Base-by-base conservation (phyloP, 2,797 vertebrate genomes). In the Tragopan temminckii region DNA sequence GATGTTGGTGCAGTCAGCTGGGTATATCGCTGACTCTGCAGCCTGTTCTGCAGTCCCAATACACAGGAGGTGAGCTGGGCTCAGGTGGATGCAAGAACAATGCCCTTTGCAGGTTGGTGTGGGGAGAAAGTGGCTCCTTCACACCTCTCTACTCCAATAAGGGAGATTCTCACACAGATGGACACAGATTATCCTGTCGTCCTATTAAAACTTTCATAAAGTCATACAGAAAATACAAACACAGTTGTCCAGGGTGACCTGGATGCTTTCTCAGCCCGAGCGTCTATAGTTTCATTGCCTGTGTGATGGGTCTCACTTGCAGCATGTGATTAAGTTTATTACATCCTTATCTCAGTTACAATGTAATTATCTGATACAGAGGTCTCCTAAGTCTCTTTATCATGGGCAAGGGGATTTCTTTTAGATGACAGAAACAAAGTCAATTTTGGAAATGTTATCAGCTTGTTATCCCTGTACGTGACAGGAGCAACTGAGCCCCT, bases 361-460 rank as follows among this genome's bases (percentile, higher is more conserved):
- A 46, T 69, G 29, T 57, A 38, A 57, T 91, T 82, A 83, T 72
- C 80, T 85, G n/a, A 70, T 62, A 79, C 16, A 76, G 25, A 64
- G 19, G 72, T 83, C 36, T 57, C 66, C 21, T 62, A 76, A 83
- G 62, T 91, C 69, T 89, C 87, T 87, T 77, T 64, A 85, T 88
- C 85, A 27, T 0, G 0, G 7, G 33, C 38, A 19, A 7, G 24
- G 85, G 50, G 53, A 64, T 91, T 92, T 93, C 38, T 93, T 89
- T 89, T 70, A 90, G 87, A 89, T 66, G 76, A 81, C 84, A 87
- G 84, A 90, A 96, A 96, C 19, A 64, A 91, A 38, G 55, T 70
- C 55, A 79, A 3, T 84, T 84, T 55, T 86, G 89, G 81, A 87
- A 91, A 92, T 52, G 19, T 21, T 72, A 27, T 67, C 55, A 25